Evolutionary conservation across 1,140 invertebrate genomes (phyloP).

Genomic region (Babylonia areolata): DNA sequence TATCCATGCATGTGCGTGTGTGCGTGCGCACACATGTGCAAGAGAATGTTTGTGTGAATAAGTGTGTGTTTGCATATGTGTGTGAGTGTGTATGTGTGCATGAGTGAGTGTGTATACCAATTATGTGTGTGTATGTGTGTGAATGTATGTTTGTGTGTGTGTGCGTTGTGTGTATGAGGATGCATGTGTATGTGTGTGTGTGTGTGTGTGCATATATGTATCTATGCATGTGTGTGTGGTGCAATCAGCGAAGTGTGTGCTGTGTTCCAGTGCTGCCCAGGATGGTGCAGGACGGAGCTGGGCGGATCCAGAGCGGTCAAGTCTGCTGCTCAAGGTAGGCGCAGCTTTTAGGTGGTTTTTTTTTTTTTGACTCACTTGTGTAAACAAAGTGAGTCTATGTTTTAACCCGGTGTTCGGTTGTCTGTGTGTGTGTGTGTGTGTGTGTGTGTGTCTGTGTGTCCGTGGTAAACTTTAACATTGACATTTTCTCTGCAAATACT

Average conservation of each 20-base stretch:
- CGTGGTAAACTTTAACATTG: too few relatives aligned
- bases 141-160: not conserved
- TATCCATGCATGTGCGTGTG: too few relatives aligned
- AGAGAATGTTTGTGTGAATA: not conserved
- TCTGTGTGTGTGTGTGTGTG: too few relatives aligned
- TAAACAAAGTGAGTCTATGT: too few relatives aligned
- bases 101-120: not conserved
- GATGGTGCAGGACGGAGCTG: constrained; percentile 86
- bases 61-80: not conserved
- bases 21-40: too few relatives aligned
- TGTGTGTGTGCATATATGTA: not conserved
- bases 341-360: too few relatives aligned
- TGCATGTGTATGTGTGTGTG: too few relatives aligned
- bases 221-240: not conserved
- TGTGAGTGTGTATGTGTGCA: not conserved
- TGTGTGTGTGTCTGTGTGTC: too few relatives aligned
- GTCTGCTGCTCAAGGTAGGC: constrained; percentile 81
- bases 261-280: constrained; percentile 74
- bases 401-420: too few relatives aligned
- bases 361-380: too few relatives aligned
- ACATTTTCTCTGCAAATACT: too few relatives aligned
- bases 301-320: constrained; percentile 62
- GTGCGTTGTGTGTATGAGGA: not conserved
- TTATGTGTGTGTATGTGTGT: not conserved
- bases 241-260: too few relatives aligned